Base-by-base conservation (phyloP, 2,113 vertebrate genomes). In the Vicugna pacos region DNA sequence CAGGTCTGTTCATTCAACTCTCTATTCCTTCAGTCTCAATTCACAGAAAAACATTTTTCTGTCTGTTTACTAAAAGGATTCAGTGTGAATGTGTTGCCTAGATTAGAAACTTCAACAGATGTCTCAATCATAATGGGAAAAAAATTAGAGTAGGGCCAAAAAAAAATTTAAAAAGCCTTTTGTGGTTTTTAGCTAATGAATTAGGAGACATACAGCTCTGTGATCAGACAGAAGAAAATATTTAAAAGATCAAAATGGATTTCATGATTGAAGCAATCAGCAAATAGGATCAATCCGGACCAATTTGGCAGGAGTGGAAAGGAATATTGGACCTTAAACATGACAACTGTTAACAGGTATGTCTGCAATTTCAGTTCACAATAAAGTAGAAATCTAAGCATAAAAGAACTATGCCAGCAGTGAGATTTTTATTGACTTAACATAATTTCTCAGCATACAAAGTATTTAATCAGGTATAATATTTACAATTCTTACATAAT, bases 401-500 rank as follows among this genome's bases (percentile, higher is more conserved):
- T 35, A 73, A 92, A 92, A 97, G 28, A 92, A 60, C 64, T 70
- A 70, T 42, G 76, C 58, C 75, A 90, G 89, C 94, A n/a, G 77
- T 89, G 75, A 97, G 82, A 92, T 90, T 94, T 98, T 98, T 97
- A 98, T 97, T 98, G 97, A 96, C 76, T 82, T 95, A 94, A 38
- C 65, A 77, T 95, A 94, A 89, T 86, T 97, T 97, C 97, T 98
- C 94, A 91, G 97, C 93, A 62, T 98, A 98, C 97, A 98, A 98
- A 98, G 98, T 98, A 91, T 98, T 98, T 95, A 98, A 98, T 98
- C 86, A 42, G 96, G 94, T 94, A 46, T 94, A 58, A 67, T 98
- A 98, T 98, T 98, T 98, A 98, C 98, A 98, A 17, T 98, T 98
- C 97, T 98, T 98, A 98, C 98, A 98, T 96, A 97, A 97, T 97